phyloP scores from a whole-genome alignment of 2,797 vertebrate genomes.

The Tiaroga cobitis region DNA sequence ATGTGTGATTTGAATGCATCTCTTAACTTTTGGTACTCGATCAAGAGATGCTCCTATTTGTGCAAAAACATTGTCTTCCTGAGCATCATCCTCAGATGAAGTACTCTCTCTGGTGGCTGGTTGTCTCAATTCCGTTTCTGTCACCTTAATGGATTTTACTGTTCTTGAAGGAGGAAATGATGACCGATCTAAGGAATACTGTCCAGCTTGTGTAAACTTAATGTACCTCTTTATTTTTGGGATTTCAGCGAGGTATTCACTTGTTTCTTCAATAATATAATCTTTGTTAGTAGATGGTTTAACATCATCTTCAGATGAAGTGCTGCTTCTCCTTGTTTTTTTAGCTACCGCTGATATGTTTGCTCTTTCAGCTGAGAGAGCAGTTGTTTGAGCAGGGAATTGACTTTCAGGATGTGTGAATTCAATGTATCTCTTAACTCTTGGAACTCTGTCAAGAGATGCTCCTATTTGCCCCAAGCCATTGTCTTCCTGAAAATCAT shows the following conservation, averaged over 20 bases:
- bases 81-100: slow-evolving; percentile 21
- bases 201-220: slow-evolving; percentile 9
- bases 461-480: slow-evolving; percentile 13
- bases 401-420: slow-evolving; percentile 42
- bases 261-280: not conserved
- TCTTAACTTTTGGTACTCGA: slow-evolving; percentile 40
- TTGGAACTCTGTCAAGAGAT: slow-evolving; percentile 32
- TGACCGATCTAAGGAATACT: not conserved
- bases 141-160: not conserved
- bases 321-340: slow-evolving; percentile 17
- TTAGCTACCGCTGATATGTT: not conserved
- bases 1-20: slow-evolving; percentile 47
- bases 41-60: slow-evolving; percentile 10
- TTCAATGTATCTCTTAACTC: slow-evolving; percentile 40
- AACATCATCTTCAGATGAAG: slow-evolving; percentile 33
- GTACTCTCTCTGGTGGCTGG: not conserved
- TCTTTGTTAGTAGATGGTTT: slow-evolving; percentile 7
- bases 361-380: slow-evolving; percentile 3
- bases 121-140: not conserved
- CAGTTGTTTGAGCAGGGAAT: not conserved
- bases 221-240: slow-evolving; percentile 41
- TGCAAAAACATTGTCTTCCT: not conserved
- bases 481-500: not conserved
- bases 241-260: slow-evolving; percentile 1
- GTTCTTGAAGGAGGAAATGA: not conserved